A percentile compares a stretch with the other conserved stretches of the same genome.
These are phyloP conservation scores for Solenopsis invicta DNA, from an alignment of 1,140 invertebrate genomes.

Conservation along the genomic window DNA sequence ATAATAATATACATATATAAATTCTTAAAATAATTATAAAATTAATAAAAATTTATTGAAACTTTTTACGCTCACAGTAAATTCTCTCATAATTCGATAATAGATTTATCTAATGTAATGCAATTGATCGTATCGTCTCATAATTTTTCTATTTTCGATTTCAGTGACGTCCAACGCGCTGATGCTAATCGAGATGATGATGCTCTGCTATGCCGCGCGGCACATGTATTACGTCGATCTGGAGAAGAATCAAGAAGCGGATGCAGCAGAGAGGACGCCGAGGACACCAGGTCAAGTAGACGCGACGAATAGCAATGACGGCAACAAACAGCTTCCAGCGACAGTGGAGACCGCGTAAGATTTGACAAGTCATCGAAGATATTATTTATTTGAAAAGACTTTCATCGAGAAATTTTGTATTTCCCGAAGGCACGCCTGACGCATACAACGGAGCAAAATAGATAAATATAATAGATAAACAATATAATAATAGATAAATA, in stretches of 20 bases:
- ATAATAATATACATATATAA: neutral
- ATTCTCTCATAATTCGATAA: neutral
- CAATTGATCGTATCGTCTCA: neutral
- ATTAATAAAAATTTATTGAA: neutral
- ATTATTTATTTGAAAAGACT: conserved; percentile 3
- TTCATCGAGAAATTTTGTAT: conserved; percentile 12
- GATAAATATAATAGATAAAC: neutral
- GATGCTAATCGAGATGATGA: conserved; percentile 86
- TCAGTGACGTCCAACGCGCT: conserved; percentile 85
- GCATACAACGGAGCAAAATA: neutral
- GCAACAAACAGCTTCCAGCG: conserved; percentile 41
- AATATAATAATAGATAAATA: no score
- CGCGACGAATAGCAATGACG: conserved; percentile 77
- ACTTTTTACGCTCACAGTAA: neutral
- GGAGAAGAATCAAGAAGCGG: conserved; percentile 65
- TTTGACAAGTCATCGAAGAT: neutral
- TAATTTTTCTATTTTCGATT: conserved; percentile 75
- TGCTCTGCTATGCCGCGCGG: conserved; percentile 84
- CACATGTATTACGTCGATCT: conserved; percentile 81
- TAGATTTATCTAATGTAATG: neutral
- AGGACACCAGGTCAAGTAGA: conserved; percentile 69
- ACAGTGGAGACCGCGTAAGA: conserved; percentile 40
- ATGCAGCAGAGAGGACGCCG: conserved; percentile 75
- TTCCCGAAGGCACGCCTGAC: neutral
- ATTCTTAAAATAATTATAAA: neutral